Evolutionary conservation across 2,797 vertebrate genomes (phyloP).

Genomic region (Mastacembelus armatus): DNA sequence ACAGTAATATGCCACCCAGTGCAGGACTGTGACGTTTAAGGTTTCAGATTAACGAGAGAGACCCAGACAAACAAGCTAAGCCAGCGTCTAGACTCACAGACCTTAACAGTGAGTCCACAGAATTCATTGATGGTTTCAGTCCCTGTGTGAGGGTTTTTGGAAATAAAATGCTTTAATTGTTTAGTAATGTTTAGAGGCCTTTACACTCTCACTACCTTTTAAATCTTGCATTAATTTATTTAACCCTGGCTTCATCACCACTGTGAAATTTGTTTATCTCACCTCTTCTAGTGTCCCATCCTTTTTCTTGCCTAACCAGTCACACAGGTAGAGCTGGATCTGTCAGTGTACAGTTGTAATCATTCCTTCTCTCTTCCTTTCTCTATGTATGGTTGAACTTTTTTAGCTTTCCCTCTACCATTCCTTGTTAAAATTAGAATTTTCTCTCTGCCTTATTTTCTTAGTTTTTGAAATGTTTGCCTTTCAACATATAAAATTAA

Average conservation of each 20-base stretch:
- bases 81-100: too few relatives aligned
- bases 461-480: not conserved
- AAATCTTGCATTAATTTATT: not conserved
- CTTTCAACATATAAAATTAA: not conserved
- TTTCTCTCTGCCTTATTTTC: not conserved
- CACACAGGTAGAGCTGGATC: conserved; percentile 63
- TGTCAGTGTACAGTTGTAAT: conserved; percentile 36
- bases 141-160: too few relatives aligned
- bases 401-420: not conserved
- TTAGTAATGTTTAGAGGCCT: too few relatives aligned
- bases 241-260: not conserved
- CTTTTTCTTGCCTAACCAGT: conserved; percentile 44
- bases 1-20: too few relatives aligned
- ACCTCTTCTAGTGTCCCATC: not conserved
- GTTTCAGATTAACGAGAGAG: too few relatives aligned
- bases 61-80: too few relatives aligned
- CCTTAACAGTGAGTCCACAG: too few relatives aligned
- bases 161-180: too few relatives aligned
- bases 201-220: too few relatives aligned
- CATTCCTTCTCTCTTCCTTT: conserved; percentile 2
- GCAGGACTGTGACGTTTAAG: too few relatives aligned
- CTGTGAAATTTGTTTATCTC: not conserved
- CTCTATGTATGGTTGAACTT: not conserved
- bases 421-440: not conserved
- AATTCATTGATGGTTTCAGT: too few relatives aligned